Evolutionary conservation across 1,140 invertebrate species (phyloP), one percentile per base, ranked within the genome.

Genomic region (Anadara kagoshimensis): DNA sequence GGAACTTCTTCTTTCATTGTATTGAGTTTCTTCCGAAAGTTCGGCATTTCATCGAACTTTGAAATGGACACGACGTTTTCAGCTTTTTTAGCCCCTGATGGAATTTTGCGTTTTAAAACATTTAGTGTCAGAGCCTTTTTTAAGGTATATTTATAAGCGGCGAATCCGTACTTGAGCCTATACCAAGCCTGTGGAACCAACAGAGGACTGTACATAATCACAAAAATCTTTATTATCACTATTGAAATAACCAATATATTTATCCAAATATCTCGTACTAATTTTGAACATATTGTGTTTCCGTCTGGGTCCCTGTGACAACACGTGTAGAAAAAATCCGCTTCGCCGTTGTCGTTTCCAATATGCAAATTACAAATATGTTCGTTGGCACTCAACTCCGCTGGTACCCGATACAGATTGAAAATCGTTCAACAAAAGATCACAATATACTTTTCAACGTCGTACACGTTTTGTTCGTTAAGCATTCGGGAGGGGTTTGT

Each of bases 321-420:
- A 69, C 84, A 85, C 12, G 56, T 29, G 57, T 85, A 79, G 11
- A 64, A 45, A 69, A 85, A 82, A 12, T 61, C 36, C 10, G 82
- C 84, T 5, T 69, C 29, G 0, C 67, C 77, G 11, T 67, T 66
- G 3, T 72, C 54, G 45, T 78, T 54, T 45, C 49, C 36, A 22
- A 83, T 69, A 16, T 75, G 69, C 45, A 78, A 67, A 63, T 83
- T 81, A 41, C 84, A 85, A 10, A 85, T 66, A 49, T 72, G 72
- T 22, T 82, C 74, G 8, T 80, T 69, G 14, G 61, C 47, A 14
- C 63, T 64, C 5, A 78, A 51, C 78, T 29, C 56, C 62, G n/a
- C 63, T 20, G 3, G 20, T 43, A 24, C 16, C 53, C 1, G 53
- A 22, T 22, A 29, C 53, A 18, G 29, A 22, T 61, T 75, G 61